phyloP scores from a whole-genome alignment of 1,140 invertebrate genomes.

The Lethocerus indicus region DNA sequence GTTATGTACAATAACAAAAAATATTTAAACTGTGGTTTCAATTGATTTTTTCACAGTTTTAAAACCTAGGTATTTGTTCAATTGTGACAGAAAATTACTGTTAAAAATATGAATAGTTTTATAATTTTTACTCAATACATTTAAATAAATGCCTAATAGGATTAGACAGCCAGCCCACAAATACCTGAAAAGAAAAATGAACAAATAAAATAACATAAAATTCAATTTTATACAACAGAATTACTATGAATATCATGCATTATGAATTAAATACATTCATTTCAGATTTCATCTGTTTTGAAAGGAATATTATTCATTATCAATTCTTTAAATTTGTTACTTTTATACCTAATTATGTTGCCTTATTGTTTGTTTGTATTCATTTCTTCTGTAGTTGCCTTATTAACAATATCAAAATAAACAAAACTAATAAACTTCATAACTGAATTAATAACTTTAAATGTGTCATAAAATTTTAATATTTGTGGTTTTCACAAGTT shows the following conservation, averaged over 20 bases:
- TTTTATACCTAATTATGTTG: neutral
- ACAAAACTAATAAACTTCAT: neutral
- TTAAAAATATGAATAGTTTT: neutral
- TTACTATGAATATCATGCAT: neutral
- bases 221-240: slow-evolving; percentile 4
- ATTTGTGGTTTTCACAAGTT: neutral
- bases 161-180: slow-evolving; percentile 78
- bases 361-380: neutral
- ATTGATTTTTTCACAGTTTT: neutral
- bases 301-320: neutral
- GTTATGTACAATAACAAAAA: no score
- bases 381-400: neutral
- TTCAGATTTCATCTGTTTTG: neutral
- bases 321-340: neutral
- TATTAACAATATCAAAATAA: neutral
- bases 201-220: slow-evolving; percentile 6
- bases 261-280: neutral
- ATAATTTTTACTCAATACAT: slow-evolving; percentile 61
- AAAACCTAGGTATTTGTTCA: neutral
- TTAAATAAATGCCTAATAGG: slow-evolving; percentile 77
- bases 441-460: neutral
- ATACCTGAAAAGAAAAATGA: slow-evolving; percentile 44
- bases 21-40: neutral
- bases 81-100: neutral
- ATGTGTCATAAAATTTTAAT: neutral